Conservation (phyloP, 2,888 invertebrate species). For the Leptura quadrifasciata region DNA sequence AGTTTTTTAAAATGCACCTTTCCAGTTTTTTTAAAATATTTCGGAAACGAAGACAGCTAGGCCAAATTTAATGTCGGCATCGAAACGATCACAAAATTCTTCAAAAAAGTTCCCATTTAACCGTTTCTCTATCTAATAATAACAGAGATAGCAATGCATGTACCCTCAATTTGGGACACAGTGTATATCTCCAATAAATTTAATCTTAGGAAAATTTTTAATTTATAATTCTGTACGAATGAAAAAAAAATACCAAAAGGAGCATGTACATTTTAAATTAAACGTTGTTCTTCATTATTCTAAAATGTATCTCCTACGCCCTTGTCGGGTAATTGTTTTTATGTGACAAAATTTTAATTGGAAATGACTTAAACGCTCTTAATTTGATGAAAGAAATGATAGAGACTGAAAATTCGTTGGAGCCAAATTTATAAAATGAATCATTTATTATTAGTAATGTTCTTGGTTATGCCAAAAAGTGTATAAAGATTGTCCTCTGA, state of each 20-base stretch:
- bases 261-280: background rate
- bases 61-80: too few species aligned
- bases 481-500: conserved; percentile 9
- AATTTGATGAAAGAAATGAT: conserved; percentile 38
- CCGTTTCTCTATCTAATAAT: too few species aligned
- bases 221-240: too few species aligned
- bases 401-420: conserved; percentile 1
- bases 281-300: background rate
- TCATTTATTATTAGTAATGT: conserved; percentile 38
- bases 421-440: conserved; percentile 40
- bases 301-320: background rate
- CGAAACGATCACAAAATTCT: too few species aligned
- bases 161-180: too few species aligned
- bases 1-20: too few species aligned
- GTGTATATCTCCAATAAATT: too few species aligned
- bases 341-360: conserved; percentile 34
- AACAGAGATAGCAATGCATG: too few species aligned
- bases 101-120: too few species aligned
- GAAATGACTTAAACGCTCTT: conserved; percentile 27
- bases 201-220: too few species aligned
- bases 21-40: too few species aligned
- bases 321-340: conserved; percentile 30
- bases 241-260: background rate
- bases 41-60: too few species aligned
- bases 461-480: conserved; percentile 22